These are phyloP conservation scores for Ceryle rudis DNA, from an alignment of 2,797 vertebrate species.

Conservation along the genomic window DNA sequence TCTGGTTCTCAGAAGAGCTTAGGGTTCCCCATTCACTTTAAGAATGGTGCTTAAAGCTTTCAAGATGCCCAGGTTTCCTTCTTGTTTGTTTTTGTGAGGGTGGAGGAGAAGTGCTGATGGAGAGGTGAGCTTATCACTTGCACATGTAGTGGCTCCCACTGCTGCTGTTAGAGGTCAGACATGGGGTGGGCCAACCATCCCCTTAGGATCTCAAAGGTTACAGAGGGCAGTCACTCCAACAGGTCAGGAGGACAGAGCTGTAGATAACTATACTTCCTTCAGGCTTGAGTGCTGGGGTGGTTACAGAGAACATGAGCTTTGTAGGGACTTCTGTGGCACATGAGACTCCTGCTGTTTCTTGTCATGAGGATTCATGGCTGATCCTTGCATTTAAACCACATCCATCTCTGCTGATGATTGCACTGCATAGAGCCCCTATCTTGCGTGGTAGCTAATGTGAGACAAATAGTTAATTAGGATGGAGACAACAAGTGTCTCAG, in stretches of 20 bases:
- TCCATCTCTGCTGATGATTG: neutral
- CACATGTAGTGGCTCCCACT: fast-evolving
- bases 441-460: neutral
- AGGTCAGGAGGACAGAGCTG: neutral
- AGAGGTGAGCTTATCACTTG: fast-evolving
- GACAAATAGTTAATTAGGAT: neutral
- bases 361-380: neutral
- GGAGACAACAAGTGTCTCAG: neutral
- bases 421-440: neutral
- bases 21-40: neutral
- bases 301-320: neutral
- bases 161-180: neutral
- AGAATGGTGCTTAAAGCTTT: neutral
- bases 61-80: neutral
- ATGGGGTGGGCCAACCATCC: neutral
- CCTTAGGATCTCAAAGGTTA: neutral
- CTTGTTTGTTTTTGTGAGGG: neutral
- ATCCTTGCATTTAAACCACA: neutral
- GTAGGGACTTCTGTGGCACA: neutral
- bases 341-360: neutral
- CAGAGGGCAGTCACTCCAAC: neutral
- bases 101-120: neutral
- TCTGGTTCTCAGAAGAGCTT: neutral
- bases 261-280: neutral
- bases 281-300: neutral